Evolutionary conservation across 2,797 vertebrate genomes (phyloP), one percentile per base, ranked within the genome.

Genomic region (Ptychobarbus kaznakovi): DNA sequence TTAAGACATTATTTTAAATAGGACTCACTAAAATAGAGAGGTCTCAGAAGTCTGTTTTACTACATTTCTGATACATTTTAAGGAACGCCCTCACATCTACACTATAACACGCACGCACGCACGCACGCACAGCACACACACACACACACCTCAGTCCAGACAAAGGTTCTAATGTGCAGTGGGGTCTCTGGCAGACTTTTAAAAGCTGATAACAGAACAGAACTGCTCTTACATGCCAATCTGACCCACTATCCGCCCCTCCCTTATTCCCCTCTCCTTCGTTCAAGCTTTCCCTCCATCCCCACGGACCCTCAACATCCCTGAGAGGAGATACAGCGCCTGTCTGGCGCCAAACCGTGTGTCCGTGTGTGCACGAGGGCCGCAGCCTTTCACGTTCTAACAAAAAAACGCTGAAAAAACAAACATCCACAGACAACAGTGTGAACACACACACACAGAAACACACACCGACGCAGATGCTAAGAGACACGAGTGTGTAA

Each of bases 321-420:
- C 94, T 93, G 92, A 95, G 95, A 94, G 96, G 95, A 96, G 96
- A 95, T 96, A 95, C 95, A 96, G 96, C 96, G 97, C 96, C 97
- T 97, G 94, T 93, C 96, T 95, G 97, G 98, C 97, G 98, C 98
- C 97, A 97, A 96, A 95, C 97, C 96, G 94, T 96, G 97, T 90
- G 93, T 86, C 85, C 90, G 93, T 49, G 66, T 69, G 61, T 70
- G 72, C 20, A n/a, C 6, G 80, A 68, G 80, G 40, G 40, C 46
- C 22, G 7, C 22, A 82, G 65, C 61, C 85, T 53, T 44, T 32
- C 53, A 53, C 86, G 10, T 79, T 56, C 65, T 73, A 82, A 75
- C 86, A 87, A 58, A 72, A 72, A 72, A 69, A 9, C 2, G 1
- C 70, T 75, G 46, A 84, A 74, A 83, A 80, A 72, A 84, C 86